These are phyloP conservation scores for Tipula confusa DNA, from an alignment of 2,888 invertebrate genomes.

Conservation along the genomic window DNA sequence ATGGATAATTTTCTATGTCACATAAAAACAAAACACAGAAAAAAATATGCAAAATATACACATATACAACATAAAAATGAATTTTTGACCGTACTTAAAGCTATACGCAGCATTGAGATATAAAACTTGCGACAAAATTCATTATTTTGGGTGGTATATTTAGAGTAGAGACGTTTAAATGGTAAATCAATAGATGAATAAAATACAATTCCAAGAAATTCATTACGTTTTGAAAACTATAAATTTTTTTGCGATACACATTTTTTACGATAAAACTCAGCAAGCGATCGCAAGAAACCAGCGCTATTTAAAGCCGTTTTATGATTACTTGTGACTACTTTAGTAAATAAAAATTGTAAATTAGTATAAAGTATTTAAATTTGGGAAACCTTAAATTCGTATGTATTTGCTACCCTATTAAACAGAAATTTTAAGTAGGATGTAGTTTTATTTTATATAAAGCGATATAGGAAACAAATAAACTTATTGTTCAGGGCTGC, in stretches of 20 bases:
- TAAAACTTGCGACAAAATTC: not conserved
- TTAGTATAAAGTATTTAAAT: too few relatives aligned
- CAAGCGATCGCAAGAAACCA: not conserved
- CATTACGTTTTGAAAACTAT: not conserved
- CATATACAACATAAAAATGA: not conserved
- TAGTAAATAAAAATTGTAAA: too few relatives aligned
- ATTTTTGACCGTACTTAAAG: not conserved
- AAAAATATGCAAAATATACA: not conserved
- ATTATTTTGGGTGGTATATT: not conserved
- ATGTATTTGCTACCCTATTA: too few relatives aligned
- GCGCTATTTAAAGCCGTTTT: too few relatives aligned
- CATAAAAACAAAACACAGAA: not conserved
- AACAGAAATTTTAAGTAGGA: too few relatives aligned
- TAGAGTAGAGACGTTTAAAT: not conserved
- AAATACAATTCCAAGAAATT: not conserved
- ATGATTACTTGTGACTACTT: too few relatives aligned
- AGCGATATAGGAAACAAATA: too few relatives aligned
- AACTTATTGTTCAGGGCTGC: too few relatives aligned
- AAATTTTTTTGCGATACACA: not conserved
- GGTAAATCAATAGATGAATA: not conserved
- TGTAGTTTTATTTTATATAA: too few relatives aligned
- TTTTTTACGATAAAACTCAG: not conserved
- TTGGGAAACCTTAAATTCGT: too few relatives aligned
- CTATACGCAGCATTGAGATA: not conserved
- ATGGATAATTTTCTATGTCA: constrained; percentile 5